Base-by-base conservation (phyloP, 1,140 invertebrate species). In the Campoletis sonorensis region DNA sequence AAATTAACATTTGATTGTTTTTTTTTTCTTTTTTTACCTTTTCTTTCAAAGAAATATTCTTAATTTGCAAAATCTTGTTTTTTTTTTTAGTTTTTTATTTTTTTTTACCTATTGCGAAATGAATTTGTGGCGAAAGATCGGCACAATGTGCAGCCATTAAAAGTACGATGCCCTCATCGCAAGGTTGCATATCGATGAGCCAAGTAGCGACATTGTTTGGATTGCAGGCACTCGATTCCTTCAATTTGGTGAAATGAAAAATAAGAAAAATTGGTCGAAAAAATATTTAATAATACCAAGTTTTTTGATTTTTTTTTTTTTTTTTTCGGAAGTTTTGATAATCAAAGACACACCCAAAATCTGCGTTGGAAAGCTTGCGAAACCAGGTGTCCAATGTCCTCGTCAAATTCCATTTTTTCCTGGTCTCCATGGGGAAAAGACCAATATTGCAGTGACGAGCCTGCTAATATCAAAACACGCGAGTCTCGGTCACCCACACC, bases 161-260 rank as follows among this genome's bases (percentile, higher is more conserved):
- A 73, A 98, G 87, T 75, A 97, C 93, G 30, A 97, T 91, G 16
- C 94, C 94, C 49, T 94, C 94, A 27, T 94, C 94, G 80, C 91
- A 93, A 1, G 94, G 88, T 86, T 96, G 95, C 88, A 97, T 95
- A 89, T 97, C 96, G n/a, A 97, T 91, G 10, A 96, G 89, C 93
- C 94, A 94, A 13, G 93, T 92, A 40, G 92, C 90, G 49, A 94
- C 88, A 81, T 92, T 93, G 89, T 89, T 88, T 64, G 88, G 84
- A 85, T 88, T 89, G 61, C 89, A 89, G 30, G 83, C 83, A 16
- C 85, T 89, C 0, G 86, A 88, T 79, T 90, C 89, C 87, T 92
- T 77, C 80, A n/a, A 82, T 68, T 37, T 81, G 30, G 27, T 61
- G 45, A 33, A 33, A 23, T 84, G 67, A 18, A 76, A 68, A 71